Conservation (phyloP, 1,140 invertebrate species). For the Vanessa tameamea region DNA sequence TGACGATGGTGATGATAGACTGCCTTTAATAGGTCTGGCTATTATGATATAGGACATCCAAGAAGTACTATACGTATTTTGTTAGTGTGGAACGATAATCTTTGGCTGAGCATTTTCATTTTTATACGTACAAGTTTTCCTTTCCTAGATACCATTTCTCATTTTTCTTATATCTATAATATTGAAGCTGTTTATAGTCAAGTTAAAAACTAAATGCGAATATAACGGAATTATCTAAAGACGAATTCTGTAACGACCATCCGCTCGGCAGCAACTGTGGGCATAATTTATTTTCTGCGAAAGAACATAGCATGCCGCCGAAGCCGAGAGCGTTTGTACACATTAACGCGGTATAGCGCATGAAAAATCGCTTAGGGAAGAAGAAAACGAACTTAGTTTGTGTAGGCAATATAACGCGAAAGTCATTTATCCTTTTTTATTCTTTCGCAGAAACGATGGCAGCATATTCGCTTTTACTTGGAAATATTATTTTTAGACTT, state of each 20-base stretch:
- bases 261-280: constrained; percentile 46
- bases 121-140: not conserved
- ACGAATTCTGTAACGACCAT: constrained; percentile 55
- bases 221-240: constrained; percentile 55
- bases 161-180: not conserved
- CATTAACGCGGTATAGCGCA: constrained; percentile 72
- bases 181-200: not conserved
- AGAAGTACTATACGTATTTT: not conserved
- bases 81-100: not conserved
- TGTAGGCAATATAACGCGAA: constrained; percentile 54
- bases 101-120: not conserved
- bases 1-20: too few species aligned
- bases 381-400: constrained; percentile 58
- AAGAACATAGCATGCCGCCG: constrained; percentile 69
- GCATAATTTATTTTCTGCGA: constrained; percentile 74
- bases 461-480: constrained; percentile 34
- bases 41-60: not conserved
- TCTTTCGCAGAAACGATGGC: constrained; percentile 37
- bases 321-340: constrained; percentile 73
- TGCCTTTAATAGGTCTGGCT: too few species aligned
- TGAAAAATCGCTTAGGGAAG: constrained; percentile 76
- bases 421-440: constrained; percentile 52
- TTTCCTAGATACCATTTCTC: not conserved
- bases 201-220: constrained; percentile 35
- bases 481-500: not conserved